Conservation (phyloP, 2,113 vertebrate genomes). For the Chunga burmeisteri region DNA sequence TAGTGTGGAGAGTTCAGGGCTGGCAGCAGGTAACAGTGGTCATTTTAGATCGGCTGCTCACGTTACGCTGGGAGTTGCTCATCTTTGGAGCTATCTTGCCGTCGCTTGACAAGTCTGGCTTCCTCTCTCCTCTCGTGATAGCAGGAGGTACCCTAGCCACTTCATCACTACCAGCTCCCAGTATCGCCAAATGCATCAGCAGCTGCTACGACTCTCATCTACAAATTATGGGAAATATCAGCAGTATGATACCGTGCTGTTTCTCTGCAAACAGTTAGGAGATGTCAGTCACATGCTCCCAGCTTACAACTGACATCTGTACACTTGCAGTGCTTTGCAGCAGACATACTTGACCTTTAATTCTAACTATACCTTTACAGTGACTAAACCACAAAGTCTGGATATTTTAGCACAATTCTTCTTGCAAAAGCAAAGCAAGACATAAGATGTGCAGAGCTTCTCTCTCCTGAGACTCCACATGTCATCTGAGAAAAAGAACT, state of each 20-base stretch:
- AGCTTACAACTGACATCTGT: neutral
- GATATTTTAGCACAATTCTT: neutral
- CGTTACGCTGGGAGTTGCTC: fast-evolving
- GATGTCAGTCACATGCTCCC: neutral
- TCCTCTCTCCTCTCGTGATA: neutral
- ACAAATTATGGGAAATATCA: neutral
- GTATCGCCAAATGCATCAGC: neutral
- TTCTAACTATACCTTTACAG: neutral
- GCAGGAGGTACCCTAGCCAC: neutral
- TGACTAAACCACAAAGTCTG: neutral
- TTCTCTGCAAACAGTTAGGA: neutral
- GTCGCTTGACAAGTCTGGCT: neutral
- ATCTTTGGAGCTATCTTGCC: neutral
- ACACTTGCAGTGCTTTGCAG: neutral
- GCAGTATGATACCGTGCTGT: neutral
- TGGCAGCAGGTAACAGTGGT: neutral
- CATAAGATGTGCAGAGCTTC: neutral
- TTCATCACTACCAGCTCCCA: neutral
- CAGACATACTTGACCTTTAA: neutral
- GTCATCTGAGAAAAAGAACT: neutral
- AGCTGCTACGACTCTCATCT: neutral
- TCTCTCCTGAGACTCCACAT: neutral
- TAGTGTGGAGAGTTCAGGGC: neutral
- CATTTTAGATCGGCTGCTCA: neutral
- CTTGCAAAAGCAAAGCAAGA: neutral